Percentiles rank a stretch among this genome's conserved stretches.
Evolutionary conservation across 2,113 vertebrate species (phyloP).

Genomic region (Neodon shergylaensis): DNA sequence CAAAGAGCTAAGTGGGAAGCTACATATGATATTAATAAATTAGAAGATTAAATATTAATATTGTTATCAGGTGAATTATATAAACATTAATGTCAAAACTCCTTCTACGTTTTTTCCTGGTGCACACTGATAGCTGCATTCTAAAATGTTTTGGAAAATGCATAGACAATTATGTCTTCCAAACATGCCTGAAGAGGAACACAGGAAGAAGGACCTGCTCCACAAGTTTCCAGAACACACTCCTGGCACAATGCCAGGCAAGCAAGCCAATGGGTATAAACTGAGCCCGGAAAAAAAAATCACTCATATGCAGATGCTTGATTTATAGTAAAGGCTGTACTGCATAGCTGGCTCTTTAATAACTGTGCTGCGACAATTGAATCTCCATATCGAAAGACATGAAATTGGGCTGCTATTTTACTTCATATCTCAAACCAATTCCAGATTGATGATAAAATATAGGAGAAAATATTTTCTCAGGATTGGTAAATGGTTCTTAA

Average conservation of each 20-base stretch:
- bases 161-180: constrained; percentile 34
- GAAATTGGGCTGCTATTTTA: constrained; percentile 39
- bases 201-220: background rate
- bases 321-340: constrained; percentile 17
- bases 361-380: background rate
- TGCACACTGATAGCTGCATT: constrained; percentile 23
- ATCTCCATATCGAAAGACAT: constrained; percentile 18
- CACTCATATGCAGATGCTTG: background rate
- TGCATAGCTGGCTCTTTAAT: constrained; percentile 12
- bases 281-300: constrained; percentile 16
- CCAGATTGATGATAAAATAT: constrained; percentile 40
- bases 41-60: constrained; percentile 50
- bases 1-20: constrained; percentile 54
- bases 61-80: constrained; percentile 42
- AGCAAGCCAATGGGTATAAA: constrained; percentile 6
- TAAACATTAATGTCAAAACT: constrained; percentile 54
- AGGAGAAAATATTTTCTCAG: constrained; percentile 38
- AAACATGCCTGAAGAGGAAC: background rate
- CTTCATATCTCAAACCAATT: background rate
- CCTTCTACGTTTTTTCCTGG: background rate
- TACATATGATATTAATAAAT: constrained; percentile 21
- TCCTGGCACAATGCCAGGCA: background rate
- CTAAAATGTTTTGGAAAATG: constrained; percentile 50
- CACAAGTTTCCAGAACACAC: background rate
- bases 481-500: constrained; percentile 46